Evolutionary conservation across 2,797 vertebrate genomes (phyloP).

Genomic region (Acridotheres tristis): DNA sequence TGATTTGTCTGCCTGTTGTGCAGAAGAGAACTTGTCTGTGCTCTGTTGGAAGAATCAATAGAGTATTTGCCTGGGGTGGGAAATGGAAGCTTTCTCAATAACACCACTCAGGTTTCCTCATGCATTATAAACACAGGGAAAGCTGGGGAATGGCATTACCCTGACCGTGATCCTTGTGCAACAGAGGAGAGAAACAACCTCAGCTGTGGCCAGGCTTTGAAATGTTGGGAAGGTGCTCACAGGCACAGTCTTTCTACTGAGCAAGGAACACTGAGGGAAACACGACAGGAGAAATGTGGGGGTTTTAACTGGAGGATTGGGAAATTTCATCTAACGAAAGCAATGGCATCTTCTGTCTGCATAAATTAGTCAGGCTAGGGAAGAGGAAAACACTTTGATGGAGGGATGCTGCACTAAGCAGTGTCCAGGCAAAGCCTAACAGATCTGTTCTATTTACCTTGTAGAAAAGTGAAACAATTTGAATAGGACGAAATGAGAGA

Average conservation of each 20-base stretch:
- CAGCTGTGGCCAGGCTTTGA: not conserved
- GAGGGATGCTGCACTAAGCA: not conserved
- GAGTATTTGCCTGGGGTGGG: not conserved
- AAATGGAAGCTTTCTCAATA: not conserved
- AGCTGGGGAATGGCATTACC: not conserved
- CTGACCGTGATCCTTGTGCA: rapidly evolving
- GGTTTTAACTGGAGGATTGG: rapidly evolving
- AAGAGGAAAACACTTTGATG: not conserved
- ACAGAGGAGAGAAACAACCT: not conserved
- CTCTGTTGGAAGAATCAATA: not conserved
- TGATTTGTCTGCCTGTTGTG: not conserved
- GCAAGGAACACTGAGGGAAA: not conserved
- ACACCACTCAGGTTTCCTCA: not conserved
- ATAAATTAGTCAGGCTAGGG: not conserved
- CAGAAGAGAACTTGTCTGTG: not conserved
- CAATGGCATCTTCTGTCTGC: not conserved
- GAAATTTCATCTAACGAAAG: not conserved
- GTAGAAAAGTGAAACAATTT: not conserved
- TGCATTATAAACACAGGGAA: not conserved
- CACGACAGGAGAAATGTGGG: not conserved
- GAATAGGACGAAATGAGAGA: not conserved
- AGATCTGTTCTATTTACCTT: not conserved
- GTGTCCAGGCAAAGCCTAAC: not conserved
- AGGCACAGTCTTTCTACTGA: not conserved
- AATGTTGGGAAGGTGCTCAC: not conserved